These are phyloP conservation scores for Goniozus legneri DNA, from an alignment of 1,140 invertebrate genomes.

Conservation along the genomic window DNA sequence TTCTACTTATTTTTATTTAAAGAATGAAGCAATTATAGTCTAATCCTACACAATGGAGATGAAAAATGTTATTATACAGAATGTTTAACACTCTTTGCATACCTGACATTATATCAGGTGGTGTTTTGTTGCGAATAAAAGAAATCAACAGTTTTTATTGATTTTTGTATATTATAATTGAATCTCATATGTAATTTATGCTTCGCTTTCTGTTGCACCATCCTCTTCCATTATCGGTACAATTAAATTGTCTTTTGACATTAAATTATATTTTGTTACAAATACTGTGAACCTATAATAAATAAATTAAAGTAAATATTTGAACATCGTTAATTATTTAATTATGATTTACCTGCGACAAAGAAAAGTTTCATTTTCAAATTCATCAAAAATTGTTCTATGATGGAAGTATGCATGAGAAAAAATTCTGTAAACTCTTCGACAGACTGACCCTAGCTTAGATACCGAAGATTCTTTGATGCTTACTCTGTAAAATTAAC, in stretches of 20 bases:
- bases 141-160: too few species aligned
- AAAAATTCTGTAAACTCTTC: slow-evolving; percentile 98
- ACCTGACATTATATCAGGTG: too few species aligned
- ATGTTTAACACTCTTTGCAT: too few species aligned
- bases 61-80: too few species aligned
- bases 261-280: slow-evolving; percentile 97
- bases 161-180: too few species aligned
- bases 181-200: too few species aligned
- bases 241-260: slow-evolving; percentile 98
- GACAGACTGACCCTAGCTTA: slow-evolving; percentile 96
- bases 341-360: slow-evolving; percentile 75
- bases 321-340: neutral
- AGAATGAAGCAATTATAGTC: too few species aligned
- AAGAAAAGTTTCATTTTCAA: slow-evolving; percentile 93
- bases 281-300: slow-evolving; percentile 82
- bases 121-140: too few species aligned
- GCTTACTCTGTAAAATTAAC: slow-evolving; percentile 73
- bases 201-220: slow-evolving; percentile 65
- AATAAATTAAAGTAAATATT: slow-evolving; percentile 5
- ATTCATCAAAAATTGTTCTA: slow-evolving; percentile 93
- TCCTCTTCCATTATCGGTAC: slow-evolving; percentile 88
- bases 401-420: slow-evolving; percentile 99
- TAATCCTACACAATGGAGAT: too few species aligned
- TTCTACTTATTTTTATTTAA: too few species aligned
- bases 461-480: slow-evolving; percentile 98